phyloP scores from a whole-genome alignment of 1,140 invertebrate genomes.

The Samia ricini region DNA sequence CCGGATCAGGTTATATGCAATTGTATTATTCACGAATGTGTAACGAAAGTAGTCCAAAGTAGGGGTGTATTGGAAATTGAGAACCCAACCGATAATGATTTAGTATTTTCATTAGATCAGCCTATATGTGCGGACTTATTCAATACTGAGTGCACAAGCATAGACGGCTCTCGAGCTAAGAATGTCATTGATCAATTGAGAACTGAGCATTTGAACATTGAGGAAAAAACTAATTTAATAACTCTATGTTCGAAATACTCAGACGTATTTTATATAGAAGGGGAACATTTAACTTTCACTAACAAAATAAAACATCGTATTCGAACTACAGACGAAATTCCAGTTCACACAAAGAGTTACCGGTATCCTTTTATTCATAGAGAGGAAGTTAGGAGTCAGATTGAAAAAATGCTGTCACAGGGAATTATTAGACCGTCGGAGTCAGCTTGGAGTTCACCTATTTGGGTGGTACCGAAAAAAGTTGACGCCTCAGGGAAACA shows the following conservation, averaged over 20 bases:
- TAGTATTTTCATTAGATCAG: slow-evolving; percentile 16
- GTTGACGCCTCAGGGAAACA: too few species aligned
- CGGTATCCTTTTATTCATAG: too few species aligned
- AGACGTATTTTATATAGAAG: slow-evolving; percentile 13
- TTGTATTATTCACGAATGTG: slow-evolving; percentile 22
- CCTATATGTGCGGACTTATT: background rate
- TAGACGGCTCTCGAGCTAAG: background rate
- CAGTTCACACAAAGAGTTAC: too few species aligned
- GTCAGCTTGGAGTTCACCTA: too few species aligned
- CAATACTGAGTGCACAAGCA: slow-evolving; percentile 8
- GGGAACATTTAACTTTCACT: too few species aligned
- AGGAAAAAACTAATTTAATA: slow-evolving; percentile 1
- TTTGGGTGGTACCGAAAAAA: too few species aligned
- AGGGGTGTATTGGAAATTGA: slow-evolving; percentile 11
- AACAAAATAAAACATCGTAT: slow-evolving; percentile 7
- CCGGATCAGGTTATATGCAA: slow-evolving; percentile 20
- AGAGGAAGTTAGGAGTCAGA: too few species aligned
- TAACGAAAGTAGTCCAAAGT: slow-evolving; percentile 12
- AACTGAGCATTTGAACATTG: too few species aligned
- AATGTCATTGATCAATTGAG: too few species aligned
- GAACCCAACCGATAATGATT: slow-evolving; percentile 16
- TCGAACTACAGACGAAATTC: slow-evolving; percentile 7
- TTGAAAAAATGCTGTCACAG: too few species aligned
- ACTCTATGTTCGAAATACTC: slow-evolving; percentile 10
- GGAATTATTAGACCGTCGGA: too few species aligned